phyloP scores from a whole-genome alignment of 2,113 vertebrate species.

The Cairina moschata region DNA sequence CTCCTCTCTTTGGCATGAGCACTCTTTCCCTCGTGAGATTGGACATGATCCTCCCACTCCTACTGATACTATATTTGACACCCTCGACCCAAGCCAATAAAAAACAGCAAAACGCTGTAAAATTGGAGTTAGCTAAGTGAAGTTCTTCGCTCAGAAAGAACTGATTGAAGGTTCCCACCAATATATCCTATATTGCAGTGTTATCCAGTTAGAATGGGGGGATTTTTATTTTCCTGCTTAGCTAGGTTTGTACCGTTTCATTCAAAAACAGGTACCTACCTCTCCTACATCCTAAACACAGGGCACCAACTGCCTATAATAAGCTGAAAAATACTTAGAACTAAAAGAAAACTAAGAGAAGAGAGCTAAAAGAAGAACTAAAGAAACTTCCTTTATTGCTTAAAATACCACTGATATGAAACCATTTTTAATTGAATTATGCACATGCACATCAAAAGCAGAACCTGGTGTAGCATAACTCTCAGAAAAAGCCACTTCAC shows the following conservation, averaged over 20 bases:
- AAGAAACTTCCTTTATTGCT: not conserved
- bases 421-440: not conserved
- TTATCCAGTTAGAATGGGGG: not conserved
- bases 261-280: not conserved
- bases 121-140: not conserved
- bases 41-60: not conserved
- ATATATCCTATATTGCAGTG: not conserved
- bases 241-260: not conserved
- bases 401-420: not conserved
- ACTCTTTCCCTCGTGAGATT: not conserved
- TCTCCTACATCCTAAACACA: not conserved
- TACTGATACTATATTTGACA: not conserved
- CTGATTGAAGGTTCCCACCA: not conserved
- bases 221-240: not conserved
- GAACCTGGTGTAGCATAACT: not conserved
- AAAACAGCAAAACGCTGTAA: not conserved
- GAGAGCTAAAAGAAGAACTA: not conserved
- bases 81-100: not conserved
- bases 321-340: not conserved
- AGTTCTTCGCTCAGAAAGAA: not conserved
- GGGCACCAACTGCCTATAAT: not conserved
- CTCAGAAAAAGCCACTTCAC: not conserved
- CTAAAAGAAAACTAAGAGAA: no score
- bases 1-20: not conserved
- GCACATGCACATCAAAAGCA: not conserved